These are phyloP conservation scores for Palloptera scutellata DNA, from an alignment of 2,888 invertebrate genomes.

Conservation along the genomic window DNA sequence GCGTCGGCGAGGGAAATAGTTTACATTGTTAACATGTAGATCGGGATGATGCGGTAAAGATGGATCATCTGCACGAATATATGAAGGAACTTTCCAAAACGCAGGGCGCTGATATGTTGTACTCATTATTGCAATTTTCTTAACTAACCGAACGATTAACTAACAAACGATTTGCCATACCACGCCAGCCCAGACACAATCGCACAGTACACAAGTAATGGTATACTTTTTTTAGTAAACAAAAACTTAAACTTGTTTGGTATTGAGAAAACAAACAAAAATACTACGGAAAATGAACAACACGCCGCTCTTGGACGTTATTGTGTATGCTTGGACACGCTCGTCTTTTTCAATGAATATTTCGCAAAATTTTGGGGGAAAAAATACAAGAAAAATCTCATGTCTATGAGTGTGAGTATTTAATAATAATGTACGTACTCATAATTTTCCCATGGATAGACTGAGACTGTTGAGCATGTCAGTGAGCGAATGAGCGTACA, in stretches of 20 bases:
- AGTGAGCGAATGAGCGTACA: no score
- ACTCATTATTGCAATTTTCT: slow-evolving; percentile 17
- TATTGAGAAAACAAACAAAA: neutral
- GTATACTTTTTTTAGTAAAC: slow-evolving; percentile 19
- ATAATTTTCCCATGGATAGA: no score
- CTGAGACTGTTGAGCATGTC: no score
- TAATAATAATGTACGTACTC: no score
- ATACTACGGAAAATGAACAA: neutral
- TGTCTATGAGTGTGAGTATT: no score
- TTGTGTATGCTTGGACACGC: no score
- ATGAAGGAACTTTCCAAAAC: slow-evolving; percentile 55
- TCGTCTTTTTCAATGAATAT: no score
- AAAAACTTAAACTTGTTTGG: neutral
- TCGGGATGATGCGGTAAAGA: neutral
- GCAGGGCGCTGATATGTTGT: slow-evolving; percentile 50
- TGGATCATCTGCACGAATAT: slow-evolving; percentile 20
- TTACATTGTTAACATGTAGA: no score
- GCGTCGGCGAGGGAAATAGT: slow-evolving; percentile 28
- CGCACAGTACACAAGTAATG: neutral
- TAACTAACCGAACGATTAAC: slow-evolving; percentile 6
- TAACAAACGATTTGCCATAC: slow-evolving; percentile 21
- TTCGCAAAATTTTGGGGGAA: no score
- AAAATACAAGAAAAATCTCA: no score
- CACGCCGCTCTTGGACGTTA: no score
- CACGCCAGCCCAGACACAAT: neutral